These are phyloP conservation scores for Dromas ardeola DNA, from an alignment of 2,113 vertebrate genomes.

Conservation along the genomic window DNA sequence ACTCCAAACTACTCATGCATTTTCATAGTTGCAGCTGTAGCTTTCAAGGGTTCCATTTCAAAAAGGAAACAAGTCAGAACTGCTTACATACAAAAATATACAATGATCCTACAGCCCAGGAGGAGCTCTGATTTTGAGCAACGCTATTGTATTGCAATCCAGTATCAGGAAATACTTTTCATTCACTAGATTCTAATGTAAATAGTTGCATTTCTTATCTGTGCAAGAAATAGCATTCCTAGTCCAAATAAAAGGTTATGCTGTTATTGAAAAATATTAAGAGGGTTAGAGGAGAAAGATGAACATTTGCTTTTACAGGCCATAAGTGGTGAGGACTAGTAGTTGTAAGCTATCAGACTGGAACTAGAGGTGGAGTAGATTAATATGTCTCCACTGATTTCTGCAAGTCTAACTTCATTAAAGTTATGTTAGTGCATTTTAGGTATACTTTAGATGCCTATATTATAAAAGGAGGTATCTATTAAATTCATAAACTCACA, in stretches of 20 bases:
- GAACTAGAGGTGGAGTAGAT: background rate
- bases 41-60: constrained; percentile 42
- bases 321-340: background rate
- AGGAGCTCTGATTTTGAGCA: constrained; percentile 23
- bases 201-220: background rate
- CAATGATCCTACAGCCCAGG: background rate
- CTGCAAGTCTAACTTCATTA: background rate
- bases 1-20: constrained; percentile 52
- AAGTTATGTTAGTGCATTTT: background rate
- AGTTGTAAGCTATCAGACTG: background rate
- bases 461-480: background rate
- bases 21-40: constrained; percentile 64
- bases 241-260: background rate
- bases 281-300: background rate
- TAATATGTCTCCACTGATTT: background rate
- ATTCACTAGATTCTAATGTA: background rate
- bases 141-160: background rate
- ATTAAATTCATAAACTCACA: background rate
- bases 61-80: constrained; percentile 24
- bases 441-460: background rate
- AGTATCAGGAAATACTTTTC: background rate
- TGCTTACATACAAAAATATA: constrained; percentile 11
- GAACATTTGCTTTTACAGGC: background rate
- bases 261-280: background rate
- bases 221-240: background rate